A percentile compares a stretch with the other conserved stretches of the same genome.
phyloP scores from a whole-genome alignment of 2,888 invertebrate genomes.

The Bursaphelenchus okinawaensis region DNA sequence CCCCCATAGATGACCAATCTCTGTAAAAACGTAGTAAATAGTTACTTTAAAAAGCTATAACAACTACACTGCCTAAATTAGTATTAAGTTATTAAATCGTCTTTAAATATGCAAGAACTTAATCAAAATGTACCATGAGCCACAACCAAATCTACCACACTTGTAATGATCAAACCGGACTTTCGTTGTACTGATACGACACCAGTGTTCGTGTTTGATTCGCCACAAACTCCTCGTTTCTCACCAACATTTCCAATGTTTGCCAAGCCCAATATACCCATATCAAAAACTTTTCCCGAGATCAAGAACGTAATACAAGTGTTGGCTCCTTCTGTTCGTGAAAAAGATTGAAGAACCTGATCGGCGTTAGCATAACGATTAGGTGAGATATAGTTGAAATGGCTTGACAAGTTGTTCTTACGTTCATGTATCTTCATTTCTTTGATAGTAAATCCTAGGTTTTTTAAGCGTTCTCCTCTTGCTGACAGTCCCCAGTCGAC shows the following conservation, averaged over 20 bases:
- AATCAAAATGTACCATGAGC: slow-evolving; percentile 19
- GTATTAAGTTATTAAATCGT: too few species aligned
- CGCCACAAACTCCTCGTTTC: slow-evolving; percentile 16
- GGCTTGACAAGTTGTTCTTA: slow-evolving; percentile 1
- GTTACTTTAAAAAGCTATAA: background rate
- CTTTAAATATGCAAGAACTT: too few species aligned
- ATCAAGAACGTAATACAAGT: slow-evolving; percentile 30
- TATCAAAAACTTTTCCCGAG: slow-evolving; percentile 28
- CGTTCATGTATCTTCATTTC: slow-evolving; percentile 36
- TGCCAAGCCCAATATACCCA: slow-evolving; percentile 17
- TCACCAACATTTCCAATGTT: slow-evolving; percentile 19
- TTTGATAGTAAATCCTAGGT: slow-evolving; percentile 33
- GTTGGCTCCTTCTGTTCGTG: slow-evolving; percentile 28
- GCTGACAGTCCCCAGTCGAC: slow-evolving; percentile 32
- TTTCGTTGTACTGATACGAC: slow-evolving; percentile 21
- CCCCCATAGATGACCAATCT: slow-evolving; percentile 32
- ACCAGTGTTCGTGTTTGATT: slow-evolving; percentile 18
- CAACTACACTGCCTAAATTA: background rate
- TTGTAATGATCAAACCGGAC: slow-evolving; percentile 33
- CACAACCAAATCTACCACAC: slow-evolving; percentile 34
- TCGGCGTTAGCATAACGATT: slow-evolving; percentile 18
- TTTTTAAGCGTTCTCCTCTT: slow-evolving; percentile 20
- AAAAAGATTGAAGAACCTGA: slow-evolving; percentile 32
- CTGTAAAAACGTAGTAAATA: slow-evolving; percentile 23
- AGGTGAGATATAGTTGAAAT: slow-evolving; percentile 23